Percentiles rank a stretch among this genome's conserved stretches.
Conservation (phyloP, 1,140 invertebrate species). For the Dryas iulia region DNA sequence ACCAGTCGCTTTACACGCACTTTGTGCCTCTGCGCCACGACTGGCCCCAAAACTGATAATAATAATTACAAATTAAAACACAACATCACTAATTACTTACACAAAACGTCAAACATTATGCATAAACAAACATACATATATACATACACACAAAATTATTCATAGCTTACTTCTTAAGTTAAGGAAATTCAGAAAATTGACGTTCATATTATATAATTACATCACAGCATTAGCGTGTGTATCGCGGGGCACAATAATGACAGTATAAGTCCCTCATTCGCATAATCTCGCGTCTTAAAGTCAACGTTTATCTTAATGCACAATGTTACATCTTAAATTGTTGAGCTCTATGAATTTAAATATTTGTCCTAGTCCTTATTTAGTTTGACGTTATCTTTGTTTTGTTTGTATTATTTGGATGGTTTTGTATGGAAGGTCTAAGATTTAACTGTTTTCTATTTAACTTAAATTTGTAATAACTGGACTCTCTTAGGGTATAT, state of each 20-base stretch:
- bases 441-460: too few relatives aligned
- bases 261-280: constrained; percentile 26
- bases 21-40: too few relatives aligned
- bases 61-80: too few relatives aligned
- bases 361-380: constrained; percentile 4
- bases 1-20: too few relatives aligned
- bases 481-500: too few relatives aligned
- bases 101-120: too few relatives aligned
- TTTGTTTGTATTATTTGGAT: too few relatives aligned
- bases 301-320: constrained; percentile 26
- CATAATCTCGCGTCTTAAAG: constrained; percentile 31
- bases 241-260: constrained; percentile 28
- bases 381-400: constrained; percentile 5
- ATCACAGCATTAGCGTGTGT: constrained; percentile 15
- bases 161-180: neutral
- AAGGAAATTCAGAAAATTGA: neutral
- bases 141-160: neutral
- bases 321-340: constrained; percentile 21
- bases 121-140: too few relatives aligned
- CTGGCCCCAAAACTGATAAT: too few relatives aligned
- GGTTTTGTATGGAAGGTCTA: too few relatives aligned
- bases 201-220: constrained; percentile 13
- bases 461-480: too few relatives aligned
- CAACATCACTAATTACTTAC: too few relatives aligned
- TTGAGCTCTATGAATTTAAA: constrained; percentile 1